Base-by-base conservation (phyloP, 2,888 invertebrate genomes). In the Chironomus tentans region DNA sequence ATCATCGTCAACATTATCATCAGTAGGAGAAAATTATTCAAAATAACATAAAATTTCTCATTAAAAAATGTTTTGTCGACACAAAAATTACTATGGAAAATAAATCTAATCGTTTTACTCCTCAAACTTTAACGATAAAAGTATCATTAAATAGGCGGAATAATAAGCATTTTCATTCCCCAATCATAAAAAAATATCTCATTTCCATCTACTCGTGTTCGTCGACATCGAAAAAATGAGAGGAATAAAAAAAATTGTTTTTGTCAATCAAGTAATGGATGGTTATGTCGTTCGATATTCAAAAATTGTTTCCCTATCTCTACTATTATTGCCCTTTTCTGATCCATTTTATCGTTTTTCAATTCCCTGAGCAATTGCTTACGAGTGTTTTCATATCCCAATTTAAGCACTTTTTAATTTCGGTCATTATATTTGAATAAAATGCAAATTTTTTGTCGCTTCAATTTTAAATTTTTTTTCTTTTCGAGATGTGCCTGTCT, bases 371-470 rank as follows among this genome's bases (percentile, higher is more conserved):
- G 24, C 65, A 65, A 65, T 65, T 65, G 21, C 24, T 38, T 46
- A 4, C 18, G 28, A 15, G 15, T 18, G 46, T 68, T 46, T 38
- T 68, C 38, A 13, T 13, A 65, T 65, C 68, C 28, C n/a, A 68
- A 38, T 68, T 38, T 68, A 68, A 68, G 28, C 68, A 68, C 68
- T 68, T 68, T 68, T 68, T 68, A 68, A 68, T 68, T 68, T 68
- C 46, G 68, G 68, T 68, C 68, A 68, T 68, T 68, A 68, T 28
- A 68, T 68, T 68, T 68, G 21, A 68, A 68, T 68, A 68, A 68
- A 38, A 68, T 68, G 68, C 46, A 68, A 68, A 68, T 68, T 28
- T 68, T 38, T 68, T 68, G 12, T 62, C 62, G 62, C 7, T 65
- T 13, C 13, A 21, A 65, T 56, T 56, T 56, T 56, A 18, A 56